Evolutionary conservation across 2,797 vertebrate genomes (phyloP).

Genomic region (Micropoecilia bifurca): DNA sequence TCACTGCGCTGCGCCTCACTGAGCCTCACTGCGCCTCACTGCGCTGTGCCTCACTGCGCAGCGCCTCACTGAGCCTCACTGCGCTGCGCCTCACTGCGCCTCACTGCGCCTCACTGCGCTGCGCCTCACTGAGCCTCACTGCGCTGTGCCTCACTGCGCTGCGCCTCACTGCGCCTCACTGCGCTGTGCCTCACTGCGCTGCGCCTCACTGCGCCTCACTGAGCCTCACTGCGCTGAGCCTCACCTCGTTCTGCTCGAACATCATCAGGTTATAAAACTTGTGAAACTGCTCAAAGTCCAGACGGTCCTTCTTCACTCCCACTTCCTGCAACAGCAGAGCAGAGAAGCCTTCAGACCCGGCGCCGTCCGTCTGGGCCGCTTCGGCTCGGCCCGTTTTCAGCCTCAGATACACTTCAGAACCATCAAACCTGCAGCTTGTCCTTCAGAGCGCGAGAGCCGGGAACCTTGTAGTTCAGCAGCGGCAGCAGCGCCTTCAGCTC

Average conservation of each 20-base stretch:
- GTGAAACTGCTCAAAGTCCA: constrained; percentile 96
- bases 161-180: no score
- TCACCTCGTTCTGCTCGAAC: constrained; percentile 95
- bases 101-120: no score
- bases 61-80: no score
- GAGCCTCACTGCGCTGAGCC: no score
- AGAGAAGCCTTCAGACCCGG: not conserved
- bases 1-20: no score
- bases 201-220: no score
- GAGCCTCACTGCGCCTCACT: no score
- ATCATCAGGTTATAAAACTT: constrained; percentile 96
- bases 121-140: no score
- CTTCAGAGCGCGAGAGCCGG: constrained; percentile 86
- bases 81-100: no score
- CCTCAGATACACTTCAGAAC: not conserved
- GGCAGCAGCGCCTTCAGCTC: constrained; percentile 92
- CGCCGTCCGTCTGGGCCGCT: not conserved
- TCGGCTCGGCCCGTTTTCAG: not conserved
- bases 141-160: no score
- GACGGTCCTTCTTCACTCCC: constrained; percentile 88
- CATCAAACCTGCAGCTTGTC: constrained; percentile 88
- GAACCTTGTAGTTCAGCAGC: constrained; percentile 91
- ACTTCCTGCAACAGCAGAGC: constrained; percentile 81
- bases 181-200: no score
- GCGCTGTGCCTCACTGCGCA: no score